phyloP scores from a whole-genome alignment of 2,797 vertebrate genomes.

The Gymnoscopelus microlampas region DNA sequence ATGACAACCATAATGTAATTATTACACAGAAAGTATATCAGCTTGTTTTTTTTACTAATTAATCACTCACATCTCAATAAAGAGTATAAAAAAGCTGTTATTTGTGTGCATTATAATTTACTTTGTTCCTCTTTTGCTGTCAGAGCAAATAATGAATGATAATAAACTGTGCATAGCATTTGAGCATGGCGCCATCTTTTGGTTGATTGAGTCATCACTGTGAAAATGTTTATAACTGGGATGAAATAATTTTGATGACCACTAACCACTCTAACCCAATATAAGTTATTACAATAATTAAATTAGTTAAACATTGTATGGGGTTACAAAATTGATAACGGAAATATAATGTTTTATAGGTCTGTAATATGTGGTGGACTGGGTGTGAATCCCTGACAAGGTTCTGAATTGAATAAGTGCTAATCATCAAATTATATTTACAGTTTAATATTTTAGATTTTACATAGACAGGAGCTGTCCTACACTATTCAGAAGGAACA shows the following conservation, averaged over 20 bases:
- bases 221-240: conserved; percentile 43
- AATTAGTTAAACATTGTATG: too few relatives aligned
- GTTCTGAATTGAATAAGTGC: too few relatives aligned
- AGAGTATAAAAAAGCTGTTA: conserved; percentile 38
- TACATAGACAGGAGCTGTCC: too few relatives aligned
- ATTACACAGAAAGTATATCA: conserved; percentile 21
- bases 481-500: too few relatives aligned
- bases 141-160: not conserved
- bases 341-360: too few relatives aligned
- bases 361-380: too few relatives aligned
- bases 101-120: conserved; percentile 7
- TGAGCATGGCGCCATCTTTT: conserved; percentile 42
- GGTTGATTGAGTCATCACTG: conserved; percentile 74
- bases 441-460: too few relatives aligned
- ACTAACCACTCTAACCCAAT: too few relatives aligned
- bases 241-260: not conserved
- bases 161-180: not conserved
- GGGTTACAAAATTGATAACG: too few relatives aligned
- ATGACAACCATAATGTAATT: conserved; percentile 45
- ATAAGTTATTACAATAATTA: too few relatives aligned
- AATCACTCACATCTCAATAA: conserved; percentile 66
- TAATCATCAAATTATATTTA: too few relatives aligned
- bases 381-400: too few relatives aligned
- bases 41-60: conserved; percentile 56
- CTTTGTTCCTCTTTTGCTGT: not conserved